phyloP scores from a whole-genome alignment of 2,113 vertebrate genomes.

The Hylia prasina region DNA sequence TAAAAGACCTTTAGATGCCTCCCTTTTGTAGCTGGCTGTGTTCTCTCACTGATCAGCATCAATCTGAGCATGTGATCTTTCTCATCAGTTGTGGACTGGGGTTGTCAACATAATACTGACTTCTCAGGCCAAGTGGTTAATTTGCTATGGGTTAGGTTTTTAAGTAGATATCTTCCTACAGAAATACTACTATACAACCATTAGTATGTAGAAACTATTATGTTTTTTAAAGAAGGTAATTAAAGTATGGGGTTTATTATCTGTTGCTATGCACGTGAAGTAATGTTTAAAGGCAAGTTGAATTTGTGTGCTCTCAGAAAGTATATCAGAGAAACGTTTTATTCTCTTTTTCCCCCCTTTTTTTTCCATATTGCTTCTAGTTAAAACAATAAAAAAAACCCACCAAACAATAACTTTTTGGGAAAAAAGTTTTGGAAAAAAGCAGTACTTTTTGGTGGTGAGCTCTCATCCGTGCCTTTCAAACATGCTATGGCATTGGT shows the following conservation, averaged over 20 bases:
- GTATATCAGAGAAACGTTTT: neutral
- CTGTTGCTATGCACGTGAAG: fast-evolving
- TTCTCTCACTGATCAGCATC: neutral
- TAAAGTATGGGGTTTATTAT: neutral
- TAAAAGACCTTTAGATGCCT: neutral
- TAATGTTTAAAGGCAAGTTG: neutral
- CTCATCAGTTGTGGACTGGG: neutral
- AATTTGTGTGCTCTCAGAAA: neutral
- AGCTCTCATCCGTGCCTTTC: neutral
- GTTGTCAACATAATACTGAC: neutral
- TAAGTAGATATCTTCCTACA: neutral
- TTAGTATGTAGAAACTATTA: neutral
- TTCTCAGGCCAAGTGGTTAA: neutral
- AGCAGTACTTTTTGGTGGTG: neutral
- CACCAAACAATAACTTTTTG: neutral
- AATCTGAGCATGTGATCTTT: neutral
- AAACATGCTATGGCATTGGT: neutral
- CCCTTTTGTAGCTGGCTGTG: neutral
- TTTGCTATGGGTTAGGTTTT: neutral
- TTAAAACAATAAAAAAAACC: neutral
- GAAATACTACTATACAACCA: neutral
- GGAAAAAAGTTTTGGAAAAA: neutral
- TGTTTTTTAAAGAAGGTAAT: fast-evolving
- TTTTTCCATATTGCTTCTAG: neutral
- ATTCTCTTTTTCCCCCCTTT: fast-evolving